Evolutionary conservation across 2,888 invertebrate species (phyloP).

Genomic region (Tetanocera ferruginea): DNA sequence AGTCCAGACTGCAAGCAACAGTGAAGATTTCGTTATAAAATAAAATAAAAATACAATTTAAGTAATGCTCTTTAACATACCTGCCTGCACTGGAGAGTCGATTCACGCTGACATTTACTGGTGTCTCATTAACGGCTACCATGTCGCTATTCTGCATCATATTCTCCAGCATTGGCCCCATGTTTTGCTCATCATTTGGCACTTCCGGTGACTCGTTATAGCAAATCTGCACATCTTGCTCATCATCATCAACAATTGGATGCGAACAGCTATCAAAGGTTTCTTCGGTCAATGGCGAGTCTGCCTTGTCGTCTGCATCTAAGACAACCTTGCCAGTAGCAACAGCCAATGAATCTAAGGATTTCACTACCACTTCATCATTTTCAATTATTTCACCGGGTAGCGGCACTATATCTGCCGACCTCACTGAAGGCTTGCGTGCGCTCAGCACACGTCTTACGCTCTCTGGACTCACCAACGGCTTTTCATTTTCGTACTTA

Average conservation of each 20-base stretch:
- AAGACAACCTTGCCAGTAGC: conserved; percentile 41
- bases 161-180: conserved; percentile 53
- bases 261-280: conserved; percentile 55
- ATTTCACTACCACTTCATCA: conserved; percentile 38
- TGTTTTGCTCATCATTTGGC: conserved; percentile 64
- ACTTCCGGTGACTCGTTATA: conserved; percentile 66
- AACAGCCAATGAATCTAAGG: neutral
- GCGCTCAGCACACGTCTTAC: conserved; percentile 62
- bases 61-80: conserved; percentile 31
- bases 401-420: conserved; percentile 33
- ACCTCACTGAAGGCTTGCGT: conserved; percentile 21
- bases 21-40: neutral
- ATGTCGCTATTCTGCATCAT: conserved; percentile 57
- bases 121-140: conserved; percentile 53
- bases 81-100: conserved; percentile 59
- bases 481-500: conserved; percentile 66
- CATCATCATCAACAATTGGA: conserved; percentile 59
- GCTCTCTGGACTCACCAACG: conserved; percentile 67
- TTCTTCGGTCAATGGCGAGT: conserved; percentile 44
- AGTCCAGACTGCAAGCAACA: conserved; percentile 59
- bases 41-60: neutral
- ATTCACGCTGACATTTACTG: conserved; percentile 53
- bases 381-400: conserved; percentile 32
- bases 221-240: conserved; percentile 66
- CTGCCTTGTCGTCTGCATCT: conserved; percentile 52